Percentiles rank a stretch among this genome's conserved stretches.
phyloP scores from a whole-genome alignment of 2,113 vertebrate species.

The Scophthalmus maximus region DNA sequence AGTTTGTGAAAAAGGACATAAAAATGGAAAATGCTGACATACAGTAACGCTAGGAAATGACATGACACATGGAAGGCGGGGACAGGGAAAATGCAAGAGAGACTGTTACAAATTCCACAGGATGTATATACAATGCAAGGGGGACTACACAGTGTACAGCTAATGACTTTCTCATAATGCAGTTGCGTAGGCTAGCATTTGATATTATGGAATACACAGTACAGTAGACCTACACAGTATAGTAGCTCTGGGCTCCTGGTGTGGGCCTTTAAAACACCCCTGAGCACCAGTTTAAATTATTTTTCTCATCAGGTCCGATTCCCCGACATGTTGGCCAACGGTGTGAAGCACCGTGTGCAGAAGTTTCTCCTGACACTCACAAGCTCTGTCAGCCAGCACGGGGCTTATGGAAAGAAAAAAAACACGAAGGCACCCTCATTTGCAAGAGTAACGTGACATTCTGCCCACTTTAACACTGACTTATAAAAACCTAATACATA shows the following conservation, averaged over 20 bases:
- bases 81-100: conserved; percentile 32
- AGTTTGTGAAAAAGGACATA: conserved; percentile 38
- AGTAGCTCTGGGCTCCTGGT: conserved; percentile 43
- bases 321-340: conserved; percentile 51
- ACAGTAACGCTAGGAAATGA: conserved; percentile 9
- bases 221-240: conserved; percentile 39
- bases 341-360: conserved; percentile 66
- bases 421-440: conserved; percentile 54
- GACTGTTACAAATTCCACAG: conserved; percentile 65
- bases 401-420: conserved; percentile 10
- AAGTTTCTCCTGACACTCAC: conserved; percentile 45
- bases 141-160: conserved; percentile 56
- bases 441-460: conserved; percentile 72
- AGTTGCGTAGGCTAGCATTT: conserved; percentile 65
- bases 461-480: conserved; percentile 79
- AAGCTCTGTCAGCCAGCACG: conserved; percentile 21
- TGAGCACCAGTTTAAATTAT: conserved; percentile 21
- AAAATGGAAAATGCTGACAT: conserved; percentile 33
- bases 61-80: conserved; percentile 9
- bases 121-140: conserved; percentile 67
- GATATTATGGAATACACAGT: conserved; percentile 51
- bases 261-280: conserved; percentile 37
- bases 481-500: conserved; percentile 79
- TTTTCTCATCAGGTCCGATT: conserved; percentile 36
- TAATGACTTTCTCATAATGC: conserved; percentile 67